Base-by-base conservation (phyloP, 2,888 invertebrate genomes). In the Dynastes grantii region DNA sequence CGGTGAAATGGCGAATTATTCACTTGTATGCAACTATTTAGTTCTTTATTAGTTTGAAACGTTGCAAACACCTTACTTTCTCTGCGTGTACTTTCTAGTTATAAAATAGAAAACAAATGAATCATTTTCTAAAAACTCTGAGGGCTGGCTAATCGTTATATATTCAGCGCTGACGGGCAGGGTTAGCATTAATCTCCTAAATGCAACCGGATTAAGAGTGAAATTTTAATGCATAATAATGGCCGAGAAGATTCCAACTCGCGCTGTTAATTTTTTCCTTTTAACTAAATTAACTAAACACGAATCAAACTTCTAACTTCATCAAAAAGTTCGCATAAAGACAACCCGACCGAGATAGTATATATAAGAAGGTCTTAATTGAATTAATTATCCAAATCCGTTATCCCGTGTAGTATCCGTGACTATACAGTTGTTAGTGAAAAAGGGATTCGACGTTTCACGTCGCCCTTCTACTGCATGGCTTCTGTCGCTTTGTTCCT, bases 371-470 rank as follows among this genome's bases (percentile, higher is more conserved):
- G 64, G 70, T 76, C 80, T 79, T 82, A 81, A 82, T 82, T 82
- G 82, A 81, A 82, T 82, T 81, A 81, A 81, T 82, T 81, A 82
- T 82, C 81, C 81, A 79, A 81, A 81, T 82, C 79, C 70, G 80
- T 80, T 78, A 80, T 80, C 78, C 81, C 78, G 75, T 78, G 77
- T 71, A 77, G 80, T 77, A 80, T 80, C 81, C 81, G 81, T 82
- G 82, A 80, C 82, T 80, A 79, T 78, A 77, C 76, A 55, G 53
- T 67, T 67, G 65, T 67, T 67, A 76, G 76, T 37, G 67, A 76
- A 76, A 76, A 76, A 71, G 45, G 68, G 37, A 61, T 70, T 76
- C 67, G 79, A 76, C 63, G 61, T 67, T 75, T 71, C 65, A 51
- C 76, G 40, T 75, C 37, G 55, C 61, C 16, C 71, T 79, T 71